Evolutionary conservation across 2,888 invertebrate species (phyloP).

Genomic region (Spicauda simplicius): DNA sequence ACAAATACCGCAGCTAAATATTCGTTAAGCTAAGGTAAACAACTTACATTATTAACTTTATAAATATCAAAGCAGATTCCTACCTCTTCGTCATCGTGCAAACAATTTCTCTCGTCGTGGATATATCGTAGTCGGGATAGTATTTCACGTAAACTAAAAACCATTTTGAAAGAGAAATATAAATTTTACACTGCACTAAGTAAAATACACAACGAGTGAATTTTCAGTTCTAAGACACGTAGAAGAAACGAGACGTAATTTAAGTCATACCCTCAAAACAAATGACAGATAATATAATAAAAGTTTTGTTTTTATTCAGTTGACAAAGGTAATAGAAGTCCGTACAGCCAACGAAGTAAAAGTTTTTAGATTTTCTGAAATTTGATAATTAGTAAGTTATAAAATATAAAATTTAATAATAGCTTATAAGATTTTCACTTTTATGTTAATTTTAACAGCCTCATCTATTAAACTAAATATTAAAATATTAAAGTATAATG

Average conservation of each 20-base stretch:
- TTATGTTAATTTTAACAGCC: no score
- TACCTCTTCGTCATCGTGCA: constrained; percentile 49
- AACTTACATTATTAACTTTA: constrained; percentile 26
- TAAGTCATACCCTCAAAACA: neutral
- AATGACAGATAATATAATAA: neutral
- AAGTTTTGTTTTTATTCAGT: neutral
- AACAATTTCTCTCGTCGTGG: constrained; percentile 66
- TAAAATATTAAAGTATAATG: no score
- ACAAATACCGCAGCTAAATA: constrained; percentile 20
- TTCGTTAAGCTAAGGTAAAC: constrained; percentile 20
- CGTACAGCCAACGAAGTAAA: neutral
- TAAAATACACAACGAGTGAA: neutral
- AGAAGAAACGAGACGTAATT: neutral
- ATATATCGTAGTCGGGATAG: constrained; percentile 68
- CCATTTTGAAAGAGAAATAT: constrained; percentile 53
- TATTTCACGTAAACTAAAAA: constrained; percentile 75
- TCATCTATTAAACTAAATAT: no score
- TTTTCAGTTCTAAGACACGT: neutral
- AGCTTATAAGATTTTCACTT: no score
- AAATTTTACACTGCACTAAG: neutral
- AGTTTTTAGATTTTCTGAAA: neutral
- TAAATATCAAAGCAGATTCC: constrained; percentile 28
- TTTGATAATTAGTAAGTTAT: no score
- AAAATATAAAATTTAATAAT: no score
- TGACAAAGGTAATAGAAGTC: neutral